A percentile compares a stretch with the other conserved stretches of the same genome.
Conservation (phyloP, 2,888 invertebrate species). For the Carcina quercana region DNA sequence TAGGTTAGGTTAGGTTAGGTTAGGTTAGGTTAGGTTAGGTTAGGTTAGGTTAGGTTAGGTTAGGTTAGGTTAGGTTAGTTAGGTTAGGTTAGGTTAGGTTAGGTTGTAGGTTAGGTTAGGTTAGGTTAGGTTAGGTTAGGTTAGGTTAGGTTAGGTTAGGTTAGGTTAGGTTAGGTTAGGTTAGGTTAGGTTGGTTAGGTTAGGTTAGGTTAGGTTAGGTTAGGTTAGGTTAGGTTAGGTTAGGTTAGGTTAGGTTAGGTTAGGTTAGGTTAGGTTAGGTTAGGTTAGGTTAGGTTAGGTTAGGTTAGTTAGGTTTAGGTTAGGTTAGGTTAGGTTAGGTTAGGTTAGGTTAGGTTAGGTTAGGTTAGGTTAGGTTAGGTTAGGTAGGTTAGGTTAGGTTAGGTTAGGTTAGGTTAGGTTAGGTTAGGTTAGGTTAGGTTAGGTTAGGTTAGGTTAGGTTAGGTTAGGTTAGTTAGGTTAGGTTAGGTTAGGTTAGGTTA, state of each 20-base stretch:
- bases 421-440: slow-evolving; percentile 18
- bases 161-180: slow-evolving; percentile 21
- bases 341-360: slow-evolving; percentile 11
- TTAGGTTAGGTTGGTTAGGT: too few species aligned
- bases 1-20: too few species aligned
- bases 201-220: slow-evolving; percentile 18
- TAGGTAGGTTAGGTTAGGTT: slow-evolving; percentile 22
- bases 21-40: too few species aligned
- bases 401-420: slow-evolving; percentile 16
- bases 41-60: slow-evolving; percentile 9
- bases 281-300: slow-evolving; percentile 19
- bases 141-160: slow-evolving; percentile 17
- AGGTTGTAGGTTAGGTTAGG: slow-evolving; percentile 11
- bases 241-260: slow-evolving; percentile 16
- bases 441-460: slow-evolving; percentile 16
- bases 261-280: slow-evolving; percentile 19
- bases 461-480: slow-evolving; percentile 16
- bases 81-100: slow-evolving; percentile 13
- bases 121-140: slow-evolving; percentile 10
- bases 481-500: slow-evolving; percentile 16
- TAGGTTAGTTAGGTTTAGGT: slow-evolving; percentile 17
- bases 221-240: slow-evolving; percentile 22
- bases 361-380: slow-evolving; percentile 19
- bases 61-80: slow-evolving; percentile 11
- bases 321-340: slow-evolving; percentile 9